These are phyloP conservation scores for Pygoscelis adeliae DNA, from an alignment of 2,113 vertebrate species.

Conservation along the genomic window DNA sequence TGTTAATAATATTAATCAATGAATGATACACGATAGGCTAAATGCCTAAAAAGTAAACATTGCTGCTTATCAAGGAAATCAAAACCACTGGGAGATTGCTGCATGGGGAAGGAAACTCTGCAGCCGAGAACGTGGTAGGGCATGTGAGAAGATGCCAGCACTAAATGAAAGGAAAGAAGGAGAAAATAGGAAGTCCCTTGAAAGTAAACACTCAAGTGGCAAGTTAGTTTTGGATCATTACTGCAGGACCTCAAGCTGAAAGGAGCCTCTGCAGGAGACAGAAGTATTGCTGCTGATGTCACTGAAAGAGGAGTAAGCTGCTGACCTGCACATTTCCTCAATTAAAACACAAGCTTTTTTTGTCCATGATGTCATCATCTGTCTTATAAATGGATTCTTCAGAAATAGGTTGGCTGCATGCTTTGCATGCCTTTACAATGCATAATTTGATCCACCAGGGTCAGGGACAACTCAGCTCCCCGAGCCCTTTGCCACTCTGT, in stretches of 20 bases:
- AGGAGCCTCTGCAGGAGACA: background rate
- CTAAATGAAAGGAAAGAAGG: background rate
- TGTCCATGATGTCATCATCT: conserved; percentile 46
- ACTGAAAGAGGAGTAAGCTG: background rate
- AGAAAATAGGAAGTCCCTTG: background rate
- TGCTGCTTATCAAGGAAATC: background rate
- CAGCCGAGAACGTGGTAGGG: background rate
- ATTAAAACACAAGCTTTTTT: conserved; percentile 61
- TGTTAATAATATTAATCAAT: background rate
- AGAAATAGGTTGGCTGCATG: conserved; percentile 17
- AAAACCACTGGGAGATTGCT: background rate
- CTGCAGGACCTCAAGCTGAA: background rate
- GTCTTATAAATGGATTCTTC: conserved; percentile 56
- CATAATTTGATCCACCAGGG: conserved; percentile 14
- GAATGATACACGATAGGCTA: background rate
- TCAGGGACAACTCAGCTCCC: background rate
- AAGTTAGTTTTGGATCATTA: background rate
- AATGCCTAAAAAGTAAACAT: background rate
- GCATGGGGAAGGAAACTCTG: background rate
- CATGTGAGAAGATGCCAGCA: background rate
- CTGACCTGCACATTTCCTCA: conserved; percentile 45
- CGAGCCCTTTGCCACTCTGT: background rate
- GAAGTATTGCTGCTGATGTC: background rate
- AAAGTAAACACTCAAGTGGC: background rate
- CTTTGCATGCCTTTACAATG: conserved; percentile 36